Evolutionary conservation across 2,797 vertebrate genomes (phyloP), one percentile per base, ranked within the genome.

Genomic region (Allobates femoralis): DNA sequence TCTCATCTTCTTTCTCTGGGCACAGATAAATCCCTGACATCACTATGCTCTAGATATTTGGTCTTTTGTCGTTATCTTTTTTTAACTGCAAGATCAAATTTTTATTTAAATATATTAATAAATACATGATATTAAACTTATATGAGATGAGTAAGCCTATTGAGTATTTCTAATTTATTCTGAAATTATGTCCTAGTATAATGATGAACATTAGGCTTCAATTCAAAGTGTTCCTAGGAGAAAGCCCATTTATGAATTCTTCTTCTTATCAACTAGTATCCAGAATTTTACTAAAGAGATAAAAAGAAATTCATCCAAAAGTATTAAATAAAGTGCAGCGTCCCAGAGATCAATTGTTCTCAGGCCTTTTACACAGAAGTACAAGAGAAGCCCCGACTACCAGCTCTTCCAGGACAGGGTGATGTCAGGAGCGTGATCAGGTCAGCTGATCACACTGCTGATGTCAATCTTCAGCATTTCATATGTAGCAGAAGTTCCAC

Each of bases 41-140:
- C 10, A 4, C 3, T 74, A 50, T 34, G 32, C 41, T 74, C 41
- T 16, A 74, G 41, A 2, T 74, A 74, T 50, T 74, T 74, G 41
- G 23, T 18, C 11, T 50, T 74, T 74, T 74, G 71, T 50, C 67
- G 23, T 71, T 32, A 41, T 41, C 71, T 12, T 74, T 21, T 74
- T 16, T 10, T 15, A 28, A 74, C 16, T 74, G 23, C 41, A 26
- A 73, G 50, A 74, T 50, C 34, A 3, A 14, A 18, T 62, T 62
- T 34, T 30, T 55, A 69, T 69, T 50, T 55, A 53, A 81, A 55
- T 74, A 26, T 46, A 26, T 74, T 50, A 74, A 74, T 74, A 74
- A 50, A 74, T 74, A 2, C 41, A 74, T 74, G 3, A 6, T 73
- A 73, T 46, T n/a, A 73, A 46, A 73, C 4, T 74, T 50, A 74